Conservation (phyloP, 1,140 invertebrate genomes). For the Cephus cinctus region DNA sequence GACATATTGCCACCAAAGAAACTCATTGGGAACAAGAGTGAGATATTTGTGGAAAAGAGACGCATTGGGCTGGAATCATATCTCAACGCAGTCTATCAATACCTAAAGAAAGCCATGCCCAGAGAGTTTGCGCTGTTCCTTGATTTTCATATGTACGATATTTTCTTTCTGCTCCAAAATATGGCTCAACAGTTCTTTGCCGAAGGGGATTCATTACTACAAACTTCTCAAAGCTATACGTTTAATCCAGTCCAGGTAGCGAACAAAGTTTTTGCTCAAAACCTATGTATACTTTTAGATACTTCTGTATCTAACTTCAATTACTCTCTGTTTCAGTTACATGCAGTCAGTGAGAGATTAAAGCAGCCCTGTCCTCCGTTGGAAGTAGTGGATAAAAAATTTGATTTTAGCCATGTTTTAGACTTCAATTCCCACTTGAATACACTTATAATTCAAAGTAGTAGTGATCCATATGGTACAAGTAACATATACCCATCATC, state of each 20-base stretch:
- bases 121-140: slow-evolving; percentile 74
- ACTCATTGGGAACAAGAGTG: slow-evolving; percentile 76
- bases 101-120: slow-evolving; percentile 73
- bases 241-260: slow-evolving; percentile 74
- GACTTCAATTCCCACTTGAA: slow-evolving; percentile 81
- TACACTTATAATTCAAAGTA: slow-evolving; percentile 69
- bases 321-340: slow-evolving; percentile 65
- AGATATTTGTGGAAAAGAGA: slow-evolving; percentile 82
- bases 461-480: slow-evolving; percentile 62
- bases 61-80: slow-evolving; percentile 78
- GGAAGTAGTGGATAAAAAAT: slow-evolving; percentile 67
- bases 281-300: slow-evolving; percentile 18
- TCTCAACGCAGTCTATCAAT: slow-evolving; percentile 72
- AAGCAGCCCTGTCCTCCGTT: slow-evolving; percentile 79
- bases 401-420: slow-evolving; percentile 86
- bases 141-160: slow-evolving; percentile 80
- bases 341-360: slow-evolving; percentile 83
- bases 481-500: slow-evolving; percentile 83
- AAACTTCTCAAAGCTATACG: slow-evolving; percentile 61
- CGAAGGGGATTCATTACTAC: slow-evolving; percentile 67
- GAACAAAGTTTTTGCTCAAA: neutral
- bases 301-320: neutral
- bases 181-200: slow-evolving; percentile 71
- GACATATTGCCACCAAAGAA: slow-evolving; percentile 90
- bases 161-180: slow-evolving; percentile 77